phyloP scores from a whole-genome alignment of 2,797 vertebrate species.

The Helostoma temminkii region DNA sequence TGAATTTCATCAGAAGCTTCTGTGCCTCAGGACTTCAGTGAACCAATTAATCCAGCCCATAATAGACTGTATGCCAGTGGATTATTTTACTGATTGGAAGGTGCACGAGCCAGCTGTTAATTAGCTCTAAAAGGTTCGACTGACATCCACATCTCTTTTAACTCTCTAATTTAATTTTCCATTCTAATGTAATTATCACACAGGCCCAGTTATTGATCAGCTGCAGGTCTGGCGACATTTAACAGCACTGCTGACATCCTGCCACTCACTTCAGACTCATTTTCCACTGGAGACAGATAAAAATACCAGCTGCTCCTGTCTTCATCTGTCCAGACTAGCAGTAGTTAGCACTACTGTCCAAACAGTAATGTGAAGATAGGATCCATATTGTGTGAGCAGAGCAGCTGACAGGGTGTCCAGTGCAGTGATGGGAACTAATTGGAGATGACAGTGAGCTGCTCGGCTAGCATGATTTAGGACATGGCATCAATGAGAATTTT shows the following conservation, averaged over 20 bases:
- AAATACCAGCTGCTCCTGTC: conserved; percentile 43
- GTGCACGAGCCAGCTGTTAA: conserved; percentile 70
- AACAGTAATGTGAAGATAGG: conserved; percentile 44
- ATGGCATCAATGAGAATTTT: conserved; percentile 16
- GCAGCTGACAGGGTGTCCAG: conserved; percentile 26
- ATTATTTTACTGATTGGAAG: conserved; percentile 75
- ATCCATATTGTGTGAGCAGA: conserved; percentile 34
- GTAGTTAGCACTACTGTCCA: too few species aligned
- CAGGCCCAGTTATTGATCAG: conserved; percentile 58
- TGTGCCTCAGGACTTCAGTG: conserved; percentile 48
- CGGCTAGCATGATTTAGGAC: conserved; percentile 52
- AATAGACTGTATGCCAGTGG: conserved; percentile 69
- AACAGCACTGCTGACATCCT: neutral
- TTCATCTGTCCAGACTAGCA: conserved; percentile 30
- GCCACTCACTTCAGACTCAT: neutral
- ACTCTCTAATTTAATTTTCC: conserved; percentile 73
- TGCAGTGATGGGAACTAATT: conserved; percentile 65
- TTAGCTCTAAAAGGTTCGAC: conserved; percentile 67
- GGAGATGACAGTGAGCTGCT: conserved; percentile 57
- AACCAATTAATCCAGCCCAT: conserved; percentile 74
- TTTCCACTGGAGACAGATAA: conserved; percentile 20
- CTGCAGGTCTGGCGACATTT: conserved; percentile 47
- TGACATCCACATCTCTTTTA: conserved; percentile 58
- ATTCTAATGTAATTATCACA: conserved; percentile 65
- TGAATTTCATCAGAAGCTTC: conserved; percentile 51